Base-by-base conservation (phyloP, 2,113 vertebrate genomes). In the Lampris incognitus region DNA sequence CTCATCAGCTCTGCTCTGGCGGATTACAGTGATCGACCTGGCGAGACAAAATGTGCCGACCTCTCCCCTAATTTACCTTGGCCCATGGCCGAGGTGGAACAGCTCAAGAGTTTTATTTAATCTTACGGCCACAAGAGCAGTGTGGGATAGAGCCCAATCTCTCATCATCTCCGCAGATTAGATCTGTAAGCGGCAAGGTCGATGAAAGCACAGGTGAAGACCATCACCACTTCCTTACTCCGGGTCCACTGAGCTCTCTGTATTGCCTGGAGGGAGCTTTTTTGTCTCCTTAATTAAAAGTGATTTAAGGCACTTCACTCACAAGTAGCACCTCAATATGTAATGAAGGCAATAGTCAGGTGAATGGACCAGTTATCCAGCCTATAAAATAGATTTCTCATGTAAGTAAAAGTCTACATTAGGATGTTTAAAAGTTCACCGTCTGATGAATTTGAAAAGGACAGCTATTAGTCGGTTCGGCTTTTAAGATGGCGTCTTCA, bases 131-230 rank as follows among this genome's bases (percentile, higher is more conserved):
- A 84, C 76, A 62, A 82, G 69, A 58, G 68, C 55, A 67, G 38
- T 61, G 67, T 52, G 57, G 76, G 68, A 85, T 71, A 72, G 51
- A 64, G 52, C 37, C 67, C 81, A 80, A 84, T 88, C 84, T 86
- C 84, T 88, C 87, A 86, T 82, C 87, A 83, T 81, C 76, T 76
- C 46, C 2, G 44, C 48, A 86, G 87, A 86, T 88, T 84, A 86
- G 79, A 86, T 86, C 84, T 54, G 44, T n/a, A 62, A 67, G 78
- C 79, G 82, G 78, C 69, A 78, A 75, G 70, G 72, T 70, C 50
- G 57, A 82, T 71, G 79, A 85, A 82, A 79, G 82, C 67, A n/a
- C 55, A 4, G 69, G 46, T 58, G 58, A 59, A 57, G 57, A 50
- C 82, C 72, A 77, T 73, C n/a, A 76, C 75, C 72, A 62, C 46